A percentile compares a stretch with the other conserved stretches of the same genome.
Evolutionary conservation across 2,113 vertebrate genomes (phyloP).

Genomic region (Pelecanus crispus): DNA sequence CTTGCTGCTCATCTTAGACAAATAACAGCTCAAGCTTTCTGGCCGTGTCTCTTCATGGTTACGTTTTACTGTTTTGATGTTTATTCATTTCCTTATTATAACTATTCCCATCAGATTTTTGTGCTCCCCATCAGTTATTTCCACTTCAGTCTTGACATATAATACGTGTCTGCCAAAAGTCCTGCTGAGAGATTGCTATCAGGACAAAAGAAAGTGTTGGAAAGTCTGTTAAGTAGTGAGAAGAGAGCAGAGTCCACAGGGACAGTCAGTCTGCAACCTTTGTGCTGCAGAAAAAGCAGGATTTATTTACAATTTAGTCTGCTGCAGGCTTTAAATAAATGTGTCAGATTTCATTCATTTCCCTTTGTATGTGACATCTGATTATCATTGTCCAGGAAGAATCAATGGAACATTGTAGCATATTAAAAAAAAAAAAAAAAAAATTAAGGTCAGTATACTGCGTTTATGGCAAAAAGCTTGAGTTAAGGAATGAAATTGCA

Average conservation of each 20-base stretch:
- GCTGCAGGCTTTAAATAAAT: constrained; percentile 10
- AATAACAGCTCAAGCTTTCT: background rate
- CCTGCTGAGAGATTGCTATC: constrained; percentile 35
- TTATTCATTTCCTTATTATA: constrained; percentile 38
- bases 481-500: background rate
- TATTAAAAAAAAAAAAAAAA: background rate
- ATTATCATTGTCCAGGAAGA: background rate
- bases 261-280: constrained; percentile 45
- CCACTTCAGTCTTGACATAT: constrained; percentile 29
- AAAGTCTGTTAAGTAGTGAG: constrained; percentile 32
- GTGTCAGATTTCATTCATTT: constrained; percentile 33
- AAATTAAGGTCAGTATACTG: background rate
- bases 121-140: constrained; percentile 34
- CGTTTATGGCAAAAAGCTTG: background rate
- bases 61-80: background rate
- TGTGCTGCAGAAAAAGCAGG: constrained; percentile 22
- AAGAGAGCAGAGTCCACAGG: background rate
- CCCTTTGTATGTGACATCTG: constrained; percentile 10
- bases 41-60: background rate
- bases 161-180: constrained; percentile 29
- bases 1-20: background rate
- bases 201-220: constrained; percentile 39
- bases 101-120: constrained; percentile 41
- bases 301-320: constrained; percentile 39
- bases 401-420: background rate